Percentiles rank a stretch among this genome's conserved stretches.
These are phyloP conservation scores for Synanthedon myopaeformis DNA, from an alignment of 2,888 invertebrate genomes.

Conservation along the genomic window DNA sequence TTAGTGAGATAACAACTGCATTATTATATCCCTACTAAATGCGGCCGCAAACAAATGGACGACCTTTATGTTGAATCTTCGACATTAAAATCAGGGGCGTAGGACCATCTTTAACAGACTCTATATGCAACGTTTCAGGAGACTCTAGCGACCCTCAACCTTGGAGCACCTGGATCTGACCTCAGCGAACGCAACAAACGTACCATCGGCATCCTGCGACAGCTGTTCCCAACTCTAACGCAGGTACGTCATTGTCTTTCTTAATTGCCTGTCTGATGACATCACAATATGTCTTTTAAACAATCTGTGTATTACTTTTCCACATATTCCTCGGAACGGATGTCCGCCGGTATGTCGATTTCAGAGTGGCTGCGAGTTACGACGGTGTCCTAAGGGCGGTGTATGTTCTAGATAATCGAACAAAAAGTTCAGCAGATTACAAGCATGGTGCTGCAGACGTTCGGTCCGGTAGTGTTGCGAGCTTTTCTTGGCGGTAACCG, in stretches of 20 bases:
- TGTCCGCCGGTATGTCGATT: slow-evolving; percentile 7
- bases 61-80: too few relatives aligned
- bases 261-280: slow-evolving; percentile 5
- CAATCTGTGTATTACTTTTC: too few relatives aligned
- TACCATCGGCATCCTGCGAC: slow-evolving; percentile 80
- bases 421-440: slow-evolving; percentile 81
- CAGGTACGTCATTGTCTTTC: slow-evolving; percentile 63
- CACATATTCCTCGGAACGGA: slow-evolving; percentile 3
- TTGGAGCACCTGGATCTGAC: slow-evolving; percentile 74
- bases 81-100: too few relatives aligned
- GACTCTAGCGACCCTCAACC: slow-evolving; percentile 74
- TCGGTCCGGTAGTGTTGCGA: slow-evolving; percentile 80
- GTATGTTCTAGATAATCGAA: slow-evolving; percentile 77
- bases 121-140: slow-evolving; percentile 56
- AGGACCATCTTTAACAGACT: too few relatives aligned
- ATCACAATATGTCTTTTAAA: not conserved
- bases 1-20: slow-evolving; percentile 6
- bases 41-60: not conserved
- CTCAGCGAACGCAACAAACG: slow-evolving; percentile 79
- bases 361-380: slow-evolving; percentile 3
- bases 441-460: slow-evolving; percentile 77
- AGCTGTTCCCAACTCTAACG: slow-evolving; percentile 79
- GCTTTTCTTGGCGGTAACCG: slow-evolving; percentile 66
- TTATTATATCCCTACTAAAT: not conserved
- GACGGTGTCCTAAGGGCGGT: slow-evolving; percentile 35